Conservation (phyloP, 2,797 vertebrate genomes). For the Dryobates pubescens region DNA sequence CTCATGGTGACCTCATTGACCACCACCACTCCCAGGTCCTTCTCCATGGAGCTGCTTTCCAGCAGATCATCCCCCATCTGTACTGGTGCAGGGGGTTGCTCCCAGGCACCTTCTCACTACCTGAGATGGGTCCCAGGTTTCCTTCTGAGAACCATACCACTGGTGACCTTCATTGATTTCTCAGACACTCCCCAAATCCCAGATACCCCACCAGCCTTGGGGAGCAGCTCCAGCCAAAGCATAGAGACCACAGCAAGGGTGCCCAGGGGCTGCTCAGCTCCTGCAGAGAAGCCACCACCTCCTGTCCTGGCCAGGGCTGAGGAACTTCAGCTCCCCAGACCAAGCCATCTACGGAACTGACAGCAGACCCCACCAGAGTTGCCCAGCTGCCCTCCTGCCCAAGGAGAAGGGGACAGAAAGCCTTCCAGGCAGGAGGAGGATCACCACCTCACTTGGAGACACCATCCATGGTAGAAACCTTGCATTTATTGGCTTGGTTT, state of each 20-base stretch:
- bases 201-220: rapidly evolving
- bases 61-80: not conserved
- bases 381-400: not conserved
- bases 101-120: not conserved
- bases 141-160: not conserved
- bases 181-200: rapidly evolving
- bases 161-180: rapidly evolving
- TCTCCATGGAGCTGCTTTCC: too few species aligned
- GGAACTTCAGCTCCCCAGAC: not conserved
- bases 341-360: not conserved
- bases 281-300: not conserved
- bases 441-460: not conserved
- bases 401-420: not conserved
- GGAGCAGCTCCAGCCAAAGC: not conserved
- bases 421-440: not conserved
- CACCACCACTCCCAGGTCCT: too few species aligned
- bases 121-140: rapidly evolving
- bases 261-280: not conserved
- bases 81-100: not conserved
- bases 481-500: not conserved
- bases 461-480: rapidly evolving
- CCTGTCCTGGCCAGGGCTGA: too few species aligned
- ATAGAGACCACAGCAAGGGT: not conserved
- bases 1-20: too few species aligned
- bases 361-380: not conserved